Evolutionary conservation across 2,113 vertebrate species (phyloP), one percentile per base, ranked within the genome.

Genomic region (Antechinus flavipes): DNA sequence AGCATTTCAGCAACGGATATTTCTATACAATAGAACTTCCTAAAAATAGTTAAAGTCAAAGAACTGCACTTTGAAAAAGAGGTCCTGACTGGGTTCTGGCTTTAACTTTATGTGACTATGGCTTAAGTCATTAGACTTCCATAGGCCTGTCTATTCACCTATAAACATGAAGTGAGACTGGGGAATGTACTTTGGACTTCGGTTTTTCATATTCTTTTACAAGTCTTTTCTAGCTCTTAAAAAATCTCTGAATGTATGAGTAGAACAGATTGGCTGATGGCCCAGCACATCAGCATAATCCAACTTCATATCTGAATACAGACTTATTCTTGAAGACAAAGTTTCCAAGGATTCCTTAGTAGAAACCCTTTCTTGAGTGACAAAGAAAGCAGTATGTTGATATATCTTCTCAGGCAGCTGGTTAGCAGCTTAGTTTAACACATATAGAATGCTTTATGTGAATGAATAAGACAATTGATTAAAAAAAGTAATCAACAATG

Each of bases 401-500:
- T 7, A 10, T 19, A 16, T 0, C 16, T 4, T 30, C 35, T 12
- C 2, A 0, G 42, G 56, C 91, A 46, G 23, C 3, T 0, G 3
- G 2, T 24, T 0, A 30, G 49, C n/a, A 16, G 2, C 49, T 27
- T 2, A 47, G 93, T 47, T 5, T 0, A 3, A 2, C 3, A 2
- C 0, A 0, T 0, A 22, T 46, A 52, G 42, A 30, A n/a, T 0
- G n/a, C 8, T 7, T 84, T 84, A 84, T 0, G 0, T 8, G 47
- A 0, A 2, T 30, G 6, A 30, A 14, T 7, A 47, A 9, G 30
- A 52, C 11, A 84, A 16, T 8, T 84, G 68, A 84, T 84, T 2
- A 84, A 84, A 84, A 68, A 76, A 84, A 84, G n/a, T 42, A 84
- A 84, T 84, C 68, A 42, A 76, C 68, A 84, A 42, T 84, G n/a